These are phyloP conservation scores for Agrotis ipsilon DNA, from an alignment of 2,888 invertebrate genomes.

Conservation along the genomic window DNA sequence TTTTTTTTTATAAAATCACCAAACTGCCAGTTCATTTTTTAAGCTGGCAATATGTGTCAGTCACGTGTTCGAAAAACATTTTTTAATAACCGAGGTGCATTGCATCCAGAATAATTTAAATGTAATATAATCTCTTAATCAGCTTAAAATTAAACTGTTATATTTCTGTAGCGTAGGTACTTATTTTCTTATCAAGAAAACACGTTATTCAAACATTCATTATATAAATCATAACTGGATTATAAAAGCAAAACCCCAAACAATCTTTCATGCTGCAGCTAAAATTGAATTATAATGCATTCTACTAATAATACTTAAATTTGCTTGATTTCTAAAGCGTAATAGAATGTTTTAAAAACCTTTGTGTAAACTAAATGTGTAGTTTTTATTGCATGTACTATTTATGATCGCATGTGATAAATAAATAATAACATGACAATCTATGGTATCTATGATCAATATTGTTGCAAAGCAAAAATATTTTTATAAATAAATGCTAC, in stretches of 20 bases:
- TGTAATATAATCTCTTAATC: no score
- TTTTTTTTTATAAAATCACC: neutral
- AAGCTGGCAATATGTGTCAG: no score
- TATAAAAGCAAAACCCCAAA: conserved; percentile 14
- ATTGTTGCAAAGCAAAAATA: conserved; percentile 38
- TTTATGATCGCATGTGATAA: neutral
- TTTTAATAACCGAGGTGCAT: neutral
- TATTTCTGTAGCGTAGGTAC: neutral
- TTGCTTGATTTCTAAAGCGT: neutral
- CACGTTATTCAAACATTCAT: neutral
- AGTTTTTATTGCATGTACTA: neutral
- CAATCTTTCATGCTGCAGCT: neutral
- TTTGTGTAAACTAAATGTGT: neutral
- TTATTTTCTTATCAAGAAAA: neutral
- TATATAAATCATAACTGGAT: neutral
- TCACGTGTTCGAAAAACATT: no score
- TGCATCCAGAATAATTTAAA: neutral
- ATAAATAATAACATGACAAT: conserved; percentile 3
- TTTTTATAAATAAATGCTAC: conserved; percentile 19
- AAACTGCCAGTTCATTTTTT: neutral
- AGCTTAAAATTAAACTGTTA: neutral
- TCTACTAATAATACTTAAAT: neutral
- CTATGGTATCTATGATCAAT: neutral
- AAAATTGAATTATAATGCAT: neutral
- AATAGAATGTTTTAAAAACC: neutral